phyloP scores from a whole-genome alignment of 2,113 vertebrate genomes.

The Corythornis vintsioides region DNA sequence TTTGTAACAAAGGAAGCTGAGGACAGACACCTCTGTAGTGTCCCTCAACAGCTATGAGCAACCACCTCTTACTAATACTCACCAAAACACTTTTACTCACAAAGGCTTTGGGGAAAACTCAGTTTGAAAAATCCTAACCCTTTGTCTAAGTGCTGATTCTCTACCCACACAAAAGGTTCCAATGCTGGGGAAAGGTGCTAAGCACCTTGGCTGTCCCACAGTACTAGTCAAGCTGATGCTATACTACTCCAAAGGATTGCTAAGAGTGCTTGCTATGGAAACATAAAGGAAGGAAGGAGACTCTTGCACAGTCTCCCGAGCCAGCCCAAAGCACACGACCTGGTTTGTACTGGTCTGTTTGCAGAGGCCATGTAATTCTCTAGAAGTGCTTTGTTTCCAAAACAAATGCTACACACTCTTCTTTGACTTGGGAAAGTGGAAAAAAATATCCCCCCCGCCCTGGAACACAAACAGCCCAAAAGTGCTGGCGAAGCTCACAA shows the following conservation, averaged over 20 bases:
- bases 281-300: background rate
- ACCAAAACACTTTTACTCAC: background rate
- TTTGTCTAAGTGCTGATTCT: background rate
- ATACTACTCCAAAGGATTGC: background rate
- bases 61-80: background rate
- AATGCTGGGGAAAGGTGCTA: background rate
- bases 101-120: background rate
- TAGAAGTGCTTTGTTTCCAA: conserved; percentile 20
- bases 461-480: background rate
- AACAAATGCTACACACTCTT: conserved; percentile 16
- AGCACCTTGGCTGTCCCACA: background rate
- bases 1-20: background rate
- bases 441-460: background rate
- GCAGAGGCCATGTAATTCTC: background rate
- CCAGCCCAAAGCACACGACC: background rate
- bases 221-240: background rate
- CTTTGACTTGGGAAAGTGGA: background rate
- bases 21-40: background rate
- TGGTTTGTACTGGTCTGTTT: background rate
- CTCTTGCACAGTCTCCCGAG: background rate
- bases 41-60: background rate
- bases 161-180: background rate
- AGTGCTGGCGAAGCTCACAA: background rate
- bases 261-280: background rate
- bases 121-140: background rate